Evolutionary conservation across 2,113 vertebrate genomes (phyloP).

Genomic region (Xiphias gladius): DNA sequence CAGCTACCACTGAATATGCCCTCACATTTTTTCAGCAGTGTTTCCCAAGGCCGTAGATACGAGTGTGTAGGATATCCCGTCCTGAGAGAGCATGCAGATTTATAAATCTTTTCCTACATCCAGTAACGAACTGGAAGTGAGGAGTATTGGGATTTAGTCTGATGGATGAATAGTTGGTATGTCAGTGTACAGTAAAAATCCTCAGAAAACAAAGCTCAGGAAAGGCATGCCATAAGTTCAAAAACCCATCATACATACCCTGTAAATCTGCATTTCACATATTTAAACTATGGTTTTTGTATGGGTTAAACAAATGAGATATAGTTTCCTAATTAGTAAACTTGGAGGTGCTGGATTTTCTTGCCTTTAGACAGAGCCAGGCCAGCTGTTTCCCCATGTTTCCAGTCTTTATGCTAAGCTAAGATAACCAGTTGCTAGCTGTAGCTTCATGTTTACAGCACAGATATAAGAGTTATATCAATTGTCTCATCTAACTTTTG

Average conservation of each 20-base stretch:
- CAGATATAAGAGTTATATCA: background rate
- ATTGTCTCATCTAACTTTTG: background rate
- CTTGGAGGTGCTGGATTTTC: background rate
- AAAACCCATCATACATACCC: background rate
- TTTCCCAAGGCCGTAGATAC: slow-evolving; percentile 52
- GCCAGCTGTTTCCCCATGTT: background rate
- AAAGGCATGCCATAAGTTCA: background rate
- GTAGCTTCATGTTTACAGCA: background rate
- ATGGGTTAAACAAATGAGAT: background rate
- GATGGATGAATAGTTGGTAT: slow-evolving; percentile 34
- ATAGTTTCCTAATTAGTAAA: background rate
- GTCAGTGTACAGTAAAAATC: slow-evolving; percentile 3
- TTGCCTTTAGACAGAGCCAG: background rate
- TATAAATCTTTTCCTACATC: slow-evolving; percentile 60
- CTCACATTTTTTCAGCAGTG: slow-evolving; percentile 33
- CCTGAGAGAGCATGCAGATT: slow-evolving; percentile 25
- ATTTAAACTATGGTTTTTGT: background rate
- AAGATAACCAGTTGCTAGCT: background rate
- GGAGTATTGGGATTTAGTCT: slow-evolving; percentile 31
- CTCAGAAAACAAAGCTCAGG: slow-evolving; percentile 36
- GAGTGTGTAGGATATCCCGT: slow-evolving; percentile 65
- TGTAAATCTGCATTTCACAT: background rate
- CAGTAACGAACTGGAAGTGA: slow-evolving; percentile 36
- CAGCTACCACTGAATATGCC: slow-evolving; percentile 23
- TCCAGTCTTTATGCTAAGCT: background rate